A percentile compares a stretch with the other conserved stretches of the same genome.
Conservation (phyloP, 2,888 invertebrate species). For the Drosophila koepferae region DNA sequence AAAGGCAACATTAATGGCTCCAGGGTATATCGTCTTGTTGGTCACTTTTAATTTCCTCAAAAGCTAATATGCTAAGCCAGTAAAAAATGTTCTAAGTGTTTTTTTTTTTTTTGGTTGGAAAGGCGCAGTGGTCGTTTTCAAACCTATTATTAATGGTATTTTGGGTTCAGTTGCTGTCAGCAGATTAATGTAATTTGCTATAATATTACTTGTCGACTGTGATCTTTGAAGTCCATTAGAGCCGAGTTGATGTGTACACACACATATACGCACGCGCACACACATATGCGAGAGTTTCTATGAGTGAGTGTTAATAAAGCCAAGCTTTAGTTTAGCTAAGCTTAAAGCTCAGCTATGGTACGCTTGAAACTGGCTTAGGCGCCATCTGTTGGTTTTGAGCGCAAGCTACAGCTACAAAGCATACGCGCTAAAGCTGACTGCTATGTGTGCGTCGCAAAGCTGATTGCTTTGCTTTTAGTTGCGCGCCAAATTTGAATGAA, state of each 20-base stretch:
- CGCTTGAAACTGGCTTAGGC: constrained; percentile 11
- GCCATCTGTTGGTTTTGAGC: constrained; percentile 31
- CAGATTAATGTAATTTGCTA: constrained; percentile 61
- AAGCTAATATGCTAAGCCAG: constrained; percentile 7
- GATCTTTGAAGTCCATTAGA: constrained; percentile 72
- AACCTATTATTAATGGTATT: constrained; percentile 27
- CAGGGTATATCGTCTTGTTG: constrained; percentile 1
- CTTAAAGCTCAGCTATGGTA: constrained; percentile 16
- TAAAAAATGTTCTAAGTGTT: constrained; percentile 30
- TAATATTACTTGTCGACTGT: constrained; percentile 51
- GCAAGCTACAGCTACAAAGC: not conserved
- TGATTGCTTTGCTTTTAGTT: not conserved
- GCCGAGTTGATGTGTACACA: constrained; percentile 15
- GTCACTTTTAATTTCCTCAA: constrained; percentile 17
- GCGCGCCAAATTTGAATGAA: not conserved
- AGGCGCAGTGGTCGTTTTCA: constrained; percentile 47
- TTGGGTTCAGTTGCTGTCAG: constrained; percentile 18
- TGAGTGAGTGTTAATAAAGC: not conserved
- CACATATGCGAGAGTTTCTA: not conserved
- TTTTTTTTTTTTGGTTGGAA: constrained; percentile 8
- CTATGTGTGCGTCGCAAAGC: constrained; percentile 20
- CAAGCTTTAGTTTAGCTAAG: constrained; percentile 20
- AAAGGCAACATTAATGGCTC: constrained; percentile 8
- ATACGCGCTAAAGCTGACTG: constrained; percentile 18
- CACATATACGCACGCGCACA: not conserved